phyloP scores from a whole-genome alignment of 2,113 vertebrate genomes.

The Atractosteus spatula region DNA sequence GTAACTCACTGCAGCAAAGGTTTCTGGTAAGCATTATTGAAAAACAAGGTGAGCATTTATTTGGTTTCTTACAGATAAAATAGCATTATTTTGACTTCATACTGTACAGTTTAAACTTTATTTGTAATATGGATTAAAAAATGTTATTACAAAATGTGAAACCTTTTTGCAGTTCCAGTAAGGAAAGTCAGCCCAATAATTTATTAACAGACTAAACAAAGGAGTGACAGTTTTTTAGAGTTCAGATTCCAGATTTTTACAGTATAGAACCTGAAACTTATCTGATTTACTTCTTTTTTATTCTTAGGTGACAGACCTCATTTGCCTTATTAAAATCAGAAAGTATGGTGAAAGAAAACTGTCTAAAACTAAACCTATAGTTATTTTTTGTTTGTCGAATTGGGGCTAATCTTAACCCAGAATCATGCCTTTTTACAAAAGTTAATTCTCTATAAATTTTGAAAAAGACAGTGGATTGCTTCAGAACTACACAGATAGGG shows the following conservation, averaged over 20 bases:
- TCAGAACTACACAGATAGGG: constrained; percentile 11
- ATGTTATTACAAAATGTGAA: neutral
- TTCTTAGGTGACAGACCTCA: neutral
- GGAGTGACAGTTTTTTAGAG: neutral
- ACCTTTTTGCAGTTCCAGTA: neutral
- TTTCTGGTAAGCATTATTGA: neutral
- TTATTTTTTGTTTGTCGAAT: constrained; percentile 4
- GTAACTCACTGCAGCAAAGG: too few relatives aligned
- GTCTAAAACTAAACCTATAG: neutral
- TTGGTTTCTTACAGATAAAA: neutral
- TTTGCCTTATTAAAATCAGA: constrained; percentile 5
- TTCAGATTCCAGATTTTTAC: constrained; percentile 1
- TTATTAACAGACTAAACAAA: constrained; percentile 14
- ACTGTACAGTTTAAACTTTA: too few relatives aligned
- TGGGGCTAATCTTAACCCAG: neutral
- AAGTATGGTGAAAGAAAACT: constrained; percentile 3
- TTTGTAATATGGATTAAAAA: too few relatives aligned
- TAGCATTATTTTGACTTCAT: too few relatives aligned
- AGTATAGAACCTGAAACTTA: neutral
- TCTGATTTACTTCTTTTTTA: constrained; percentile 7
- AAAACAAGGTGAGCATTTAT: neutral
- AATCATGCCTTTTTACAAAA: neutral
- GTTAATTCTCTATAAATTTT: constrained; percentile 3
- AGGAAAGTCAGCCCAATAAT: neutral
- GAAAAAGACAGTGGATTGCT: neutral